Evolutionary conservation across 2,888 invertebrate genomes (phyloP).

Genomic region (Limnephilus auricula): DNA sequence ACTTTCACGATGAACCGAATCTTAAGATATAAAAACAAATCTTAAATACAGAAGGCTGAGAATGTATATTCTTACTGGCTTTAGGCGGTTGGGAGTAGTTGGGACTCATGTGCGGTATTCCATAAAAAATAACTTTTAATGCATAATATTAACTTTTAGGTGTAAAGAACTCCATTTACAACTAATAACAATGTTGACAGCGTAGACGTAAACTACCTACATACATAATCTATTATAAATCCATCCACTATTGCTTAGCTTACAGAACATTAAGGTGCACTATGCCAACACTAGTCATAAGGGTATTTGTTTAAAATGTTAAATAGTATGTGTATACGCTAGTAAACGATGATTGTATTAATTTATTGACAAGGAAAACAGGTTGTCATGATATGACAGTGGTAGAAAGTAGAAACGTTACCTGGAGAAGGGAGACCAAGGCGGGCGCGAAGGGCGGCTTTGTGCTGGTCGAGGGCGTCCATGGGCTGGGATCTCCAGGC

Average conservation of each 20-base stretch:
- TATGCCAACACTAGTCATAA: not conserved
- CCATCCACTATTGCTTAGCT: not conserved
- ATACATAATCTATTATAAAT: too few species aligned
- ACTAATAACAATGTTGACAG: too few species aligned
- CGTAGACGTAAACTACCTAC: too few species aligned
- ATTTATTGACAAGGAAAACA: not conserved
- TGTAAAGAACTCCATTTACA: too few species aligned
- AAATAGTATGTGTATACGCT: not conserved
- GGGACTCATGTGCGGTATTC: too few species aligned
- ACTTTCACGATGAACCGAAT: not conserved
- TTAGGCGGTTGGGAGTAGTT: too few species aligned
- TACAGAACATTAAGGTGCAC: not conserved
- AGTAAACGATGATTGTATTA: not conserved
- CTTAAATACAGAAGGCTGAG: too few species aligned
- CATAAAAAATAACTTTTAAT: too few species aligned
- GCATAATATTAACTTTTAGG: too few species aligned
- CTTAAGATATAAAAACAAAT: too few species aligned
- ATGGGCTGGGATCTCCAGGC: conserved; percentile 73
- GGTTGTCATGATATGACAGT: not conserved
- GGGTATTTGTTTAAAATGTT: not conserved
- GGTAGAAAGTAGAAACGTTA: conserved; percentile 64
- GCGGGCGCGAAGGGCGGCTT: conserved; percentile 73
- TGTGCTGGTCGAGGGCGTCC: conserved; percentile 73
- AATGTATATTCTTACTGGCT: too few species aligned
- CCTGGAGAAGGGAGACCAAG: conserved; percentile 73